phyloP scores from a whole-genome alignment of 2,113 vertebrate genomes.

The human (Homo sapiens) region DNA sequence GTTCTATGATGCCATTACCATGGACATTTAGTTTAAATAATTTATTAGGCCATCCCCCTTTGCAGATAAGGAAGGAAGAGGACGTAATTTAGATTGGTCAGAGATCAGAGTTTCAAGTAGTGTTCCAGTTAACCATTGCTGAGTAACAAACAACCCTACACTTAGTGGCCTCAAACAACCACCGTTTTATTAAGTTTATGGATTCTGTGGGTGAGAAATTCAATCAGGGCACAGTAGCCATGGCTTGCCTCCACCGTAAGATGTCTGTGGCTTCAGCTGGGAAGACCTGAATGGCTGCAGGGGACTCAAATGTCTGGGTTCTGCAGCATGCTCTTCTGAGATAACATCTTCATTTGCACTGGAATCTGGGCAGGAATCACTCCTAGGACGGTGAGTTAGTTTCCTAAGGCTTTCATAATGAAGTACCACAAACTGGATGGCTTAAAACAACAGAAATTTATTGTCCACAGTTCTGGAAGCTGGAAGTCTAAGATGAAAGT shows the following conservation, averaged over 20 bases:
- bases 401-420: background rate
- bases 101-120: background rate
- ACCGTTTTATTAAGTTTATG: background rate
- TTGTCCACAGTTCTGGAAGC: background rate
- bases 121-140: background rate
- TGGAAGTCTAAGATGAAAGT: background rate
- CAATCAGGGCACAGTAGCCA: background rate
- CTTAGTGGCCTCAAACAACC: background rate
- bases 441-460: background rate
- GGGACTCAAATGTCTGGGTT: background rate
- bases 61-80: slow-evolving; percentile 3
- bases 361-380: background rate
- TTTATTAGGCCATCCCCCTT: background rate
- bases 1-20: background rate
- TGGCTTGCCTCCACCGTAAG: accelerated
- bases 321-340: background rate
- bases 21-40: slow-evolving; percentile 14
- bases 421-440: background rate
- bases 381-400: background rate
- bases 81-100: background rate
- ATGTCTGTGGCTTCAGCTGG: background rate
- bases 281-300: background rate
- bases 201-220: background rate
- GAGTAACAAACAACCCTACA: background rate
- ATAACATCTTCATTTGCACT: background rate